Conservation (phyloP, 2,797 vertebrate genomes). For the Hydrophis major region DNA sequence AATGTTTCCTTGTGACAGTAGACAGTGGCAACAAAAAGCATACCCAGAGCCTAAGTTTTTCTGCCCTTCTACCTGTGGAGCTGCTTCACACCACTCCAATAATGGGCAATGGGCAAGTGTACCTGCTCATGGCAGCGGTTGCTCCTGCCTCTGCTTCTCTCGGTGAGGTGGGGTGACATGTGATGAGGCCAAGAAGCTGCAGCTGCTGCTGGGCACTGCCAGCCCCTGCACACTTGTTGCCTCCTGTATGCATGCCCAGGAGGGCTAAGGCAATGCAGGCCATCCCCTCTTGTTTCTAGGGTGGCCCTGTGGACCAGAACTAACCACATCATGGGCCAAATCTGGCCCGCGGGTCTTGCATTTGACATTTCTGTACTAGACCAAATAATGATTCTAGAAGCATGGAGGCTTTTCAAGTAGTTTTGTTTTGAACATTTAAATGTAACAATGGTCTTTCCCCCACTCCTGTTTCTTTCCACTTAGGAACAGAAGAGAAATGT, state of each 20-base stretch:
- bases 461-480: constrained; percentile 36
- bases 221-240: too few species aligned
- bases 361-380: not conserved
- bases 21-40: not conserved
- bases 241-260: too few species aligned
- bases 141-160: constrained; percentile 36
- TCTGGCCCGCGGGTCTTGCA: too few species aligned
- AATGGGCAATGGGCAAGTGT: constrained; percentile 52
- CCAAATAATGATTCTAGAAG: constrained; percentile 73
- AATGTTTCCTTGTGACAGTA: not conserved
- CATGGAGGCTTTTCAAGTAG: constrained; percentile 67
- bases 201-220: too few species aligned
- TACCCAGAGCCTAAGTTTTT: not conserved
- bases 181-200: too few species aligned
- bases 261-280: too few species aligned
- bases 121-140: not conserved
- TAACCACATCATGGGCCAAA: too few species aligned
- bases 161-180: not conserved
- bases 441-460: constrained; percentile 53
- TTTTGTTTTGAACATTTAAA: constrained; percentile 53
- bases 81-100: too few species aligned
- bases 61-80: not conserved
- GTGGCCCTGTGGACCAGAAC: too few species aligned
- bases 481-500: constrained; percentile 43
- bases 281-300: too few species aligned